These are phyloP conservation scores for Sturnira hondurensis DNA, from an alignment of 2,113 vertebrate genomes.

Conservation along the genomic window DNA sequence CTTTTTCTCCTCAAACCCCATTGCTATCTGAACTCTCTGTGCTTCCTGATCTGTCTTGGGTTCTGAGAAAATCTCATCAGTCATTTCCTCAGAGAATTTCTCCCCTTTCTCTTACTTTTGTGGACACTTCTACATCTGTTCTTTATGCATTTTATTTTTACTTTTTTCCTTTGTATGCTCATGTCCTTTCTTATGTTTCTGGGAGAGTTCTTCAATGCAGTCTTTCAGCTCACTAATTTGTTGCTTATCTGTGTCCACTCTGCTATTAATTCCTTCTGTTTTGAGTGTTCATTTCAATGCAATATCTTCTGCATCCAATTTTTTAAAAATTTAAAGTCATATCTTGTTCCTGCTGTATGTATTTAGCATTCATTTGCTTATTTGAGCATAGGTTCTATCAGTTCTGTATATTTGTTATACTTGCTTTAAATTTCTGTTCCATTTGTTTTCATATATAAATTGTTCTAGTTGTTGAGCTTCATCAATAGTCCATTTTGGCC, in stretches of 20 bases:
- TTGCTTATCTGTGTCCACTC: neutral
- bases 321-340: neutral
- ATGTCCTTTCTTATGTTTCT: neutral
- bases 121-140: neutral
- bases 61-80: neutral
- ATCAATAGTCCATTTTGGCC: neutral
- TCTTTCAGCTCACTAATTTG: neutral
- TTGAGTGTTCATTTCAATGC: neutral
- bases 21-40: neutral
- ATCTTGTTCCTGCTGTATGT: neutral
- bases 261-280: neutral
- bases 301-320: neutral
- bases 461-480: neutral
- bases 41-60: neutral
- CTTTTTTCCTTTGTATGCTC: neutral
- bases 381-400: neutral
- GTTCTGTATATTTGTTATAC: neutral
- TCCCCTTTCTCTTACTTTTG: neutral
- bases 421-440: neutral
- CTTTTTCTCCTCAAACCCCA: neutral
- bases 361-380: neutral
- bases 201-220: neutral
- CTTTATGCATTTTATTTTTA: neutral
- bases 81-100: neutral
- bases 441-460: neutral